Evolutionary conservation across 2,888 invertebrate species (phyloP).

Genomic region (Lepidocyrtoides sp.): DNA sequence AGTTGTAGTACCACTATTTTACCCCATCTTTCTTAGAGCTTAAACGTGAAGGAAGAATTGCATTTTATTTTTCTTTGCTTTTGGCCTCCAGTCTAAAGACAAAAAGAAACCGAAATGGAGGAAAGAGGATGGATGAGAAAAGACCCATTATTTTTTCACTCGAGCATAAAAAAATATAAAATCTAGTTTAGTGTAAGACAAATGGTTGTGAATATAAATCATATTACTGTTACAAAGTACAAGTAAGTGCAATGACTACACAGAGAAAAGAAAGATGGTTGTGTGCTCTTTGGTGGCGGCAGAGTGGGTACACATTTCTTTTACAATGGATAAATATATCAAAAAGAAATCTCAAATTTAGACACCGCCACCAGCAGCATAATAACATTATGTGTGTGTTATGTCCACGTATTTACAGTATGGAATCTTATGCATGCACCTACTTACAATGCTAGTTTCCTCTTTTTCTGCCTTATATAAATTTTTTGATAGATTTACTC

Average conservation of each 20-base stretch:
- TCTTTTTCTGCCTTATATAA: not conserved
- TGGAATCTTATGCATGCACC: too few relatives aligned
- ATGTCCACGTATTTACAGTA: too few relatives aligned
- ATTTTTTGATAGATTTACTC: not conserved
- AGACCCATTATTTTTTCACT: conserved; percentile 58
- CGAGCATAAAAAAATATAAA: conserved; percentile 43
- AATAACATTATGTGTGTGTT: not conserved
- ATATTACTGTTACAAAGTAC: conserved; percentile 59
- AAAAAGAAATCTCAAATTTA: conserved; percentile 41
- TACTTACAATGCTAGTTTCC: not conserved
- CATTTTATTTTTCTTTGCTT: conserved; percentile 28
- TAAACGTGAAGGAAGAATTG: conserved; percentile 17
- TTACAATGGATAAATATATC: conserved; percentile 46
- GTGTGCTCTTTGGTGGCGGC: not conserved
- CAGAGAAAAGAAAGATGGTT: not conserved
- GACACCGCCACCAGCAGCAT: not conserved
- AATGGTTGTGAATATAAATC: conserved; percentile 74
- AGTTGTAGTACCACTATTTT: too few relatives aligned
- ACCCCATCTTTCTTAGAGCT: not conserved
- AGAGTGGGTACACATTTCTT: conserved; percentile 9
- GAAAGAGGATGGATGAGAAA: conserved; percentile 42
- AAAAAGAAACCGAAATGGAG: conserved; percentile 21
- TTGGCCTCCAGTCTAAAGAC: conserved; percentile 21
- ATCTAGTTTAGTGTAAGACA: conserved; percentile 74
- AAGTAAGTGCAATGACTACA: conserved; percentile 8